A percentile compares a stretch with the other conserved stretches of the same genome.
Conservation (phyloP, 1,140 invertebrate genomes). For the Apis cerana region DNA sequence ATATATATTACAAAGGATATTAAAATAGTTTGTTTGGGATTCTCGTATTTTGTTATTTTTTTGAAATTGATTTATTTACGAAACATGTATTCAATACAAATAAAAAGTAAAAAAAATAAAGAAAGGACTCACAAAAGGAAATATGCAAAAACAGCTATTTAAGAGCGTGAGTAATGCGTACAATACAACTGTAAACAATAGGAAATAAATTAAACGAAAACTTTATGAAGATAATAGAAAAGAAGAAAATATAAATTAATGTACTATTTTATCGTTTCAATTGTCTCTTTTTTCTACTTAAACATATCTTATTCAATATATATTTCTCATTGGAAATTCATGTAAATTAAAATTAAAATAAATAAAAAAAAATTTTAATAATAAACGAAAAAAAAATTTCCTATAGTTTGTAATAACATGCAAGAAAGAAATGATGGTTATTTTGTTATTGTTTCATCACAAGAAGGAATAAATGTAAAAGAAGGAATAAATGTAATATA, state of each 20-base stretch:
- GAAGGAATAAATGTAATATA: no score
- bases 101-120: conserved; percentile 17
- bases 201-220: background rate
- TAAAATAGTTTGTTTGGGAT: background rate
- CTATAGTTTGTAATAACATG: background rate
- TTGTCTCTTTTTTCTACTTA: background rate
- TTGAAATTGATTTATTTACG: conserved; percentile 20
- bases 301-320: background rate
- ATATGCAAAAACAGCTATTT: background rate
- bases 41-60: background rate
- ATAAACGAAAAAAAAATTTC: background rate
- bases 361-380: background rate
- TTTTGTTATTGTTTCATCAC: background rate
- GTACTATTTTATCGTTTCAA: background rate
- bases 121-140: background rate
- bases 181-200: background rate
- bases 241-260: background rate
- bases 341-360: background rate
- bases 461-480: no score
- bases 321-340: background rate
- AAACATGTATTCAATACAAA: background rate
- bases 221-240: background rate
- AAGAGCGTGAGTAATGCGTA: background rate
- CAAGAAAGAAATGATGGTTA: background rate
- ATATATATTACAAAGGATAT: background rate